Percentiles rank a stretch among this genome's conserved stretches.
Conservation (phyloP, 1,140 invertebrate species). For the Conus ventricosus region DNA sequence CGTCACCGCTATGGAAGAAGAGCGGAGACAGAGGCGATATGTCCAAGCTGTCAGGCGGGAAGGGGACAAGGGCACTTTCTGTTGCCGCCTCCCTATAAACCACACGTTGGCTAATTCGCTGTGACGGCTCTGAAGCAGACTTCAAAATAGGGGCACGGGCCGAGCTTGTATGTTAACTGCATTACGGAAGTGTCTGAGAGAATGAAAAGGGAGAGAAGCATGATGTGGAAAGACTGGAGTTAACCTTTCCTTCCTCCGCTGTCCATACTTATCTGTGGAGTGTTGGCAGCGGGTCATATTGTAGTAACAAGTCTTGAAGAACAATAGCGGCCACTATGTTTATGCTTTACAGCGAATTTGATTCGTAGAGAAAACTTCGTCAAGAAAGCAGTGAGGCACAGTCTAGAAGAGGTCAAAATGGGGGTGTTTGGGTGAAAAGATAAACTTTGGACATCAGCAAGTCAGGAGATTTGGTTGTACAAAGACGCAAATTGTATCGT, state of each 20-base stretch:
- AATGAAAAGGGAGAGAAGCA: neutral
- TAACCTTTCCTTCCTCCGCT: neutral
- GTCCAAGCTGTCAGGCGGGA: neutral
- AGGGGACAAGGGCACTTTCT: neutral
- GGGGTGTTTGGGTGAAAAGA: too few relatives aligned
- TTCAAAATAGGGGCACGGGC: constrained; percentile 1
- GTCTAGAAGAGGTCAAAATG: too few relatives aligned
- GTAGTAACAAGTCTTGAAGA: neutral
- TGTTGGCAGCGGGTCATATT: neutral
- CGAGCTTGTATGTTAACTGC: neutral
- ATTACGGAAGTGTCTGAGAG: neutral
- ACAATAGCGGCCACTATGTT: neutral
- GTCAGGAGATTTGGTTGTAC: too few relatives aligned
- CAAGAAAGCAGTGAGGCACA: too few relatives aligned
- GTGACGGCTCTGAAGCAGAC: neutral
- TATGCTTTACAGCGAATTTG: too few relatives aligned
- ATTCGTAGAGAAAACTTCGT: too few relatives aligned
- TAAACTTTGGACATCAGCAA: too few relatives aligned
- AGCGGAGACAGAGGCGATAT: neutral
- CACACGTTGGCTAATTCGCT: neutral
- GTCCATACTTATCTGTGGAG: neutral
- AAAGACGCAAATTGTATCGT: too few relatives aligned
- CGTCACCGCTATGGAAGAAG: neutral
- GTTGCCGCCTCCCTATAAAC: neutral
- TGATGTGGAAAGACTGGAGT: neutral